Evolutionary conservation across 2,113 vertebrate species (phyloP), one percentile per base, ranked within the genome.

Genomic region (Montifringilla adamsi): DNA sequence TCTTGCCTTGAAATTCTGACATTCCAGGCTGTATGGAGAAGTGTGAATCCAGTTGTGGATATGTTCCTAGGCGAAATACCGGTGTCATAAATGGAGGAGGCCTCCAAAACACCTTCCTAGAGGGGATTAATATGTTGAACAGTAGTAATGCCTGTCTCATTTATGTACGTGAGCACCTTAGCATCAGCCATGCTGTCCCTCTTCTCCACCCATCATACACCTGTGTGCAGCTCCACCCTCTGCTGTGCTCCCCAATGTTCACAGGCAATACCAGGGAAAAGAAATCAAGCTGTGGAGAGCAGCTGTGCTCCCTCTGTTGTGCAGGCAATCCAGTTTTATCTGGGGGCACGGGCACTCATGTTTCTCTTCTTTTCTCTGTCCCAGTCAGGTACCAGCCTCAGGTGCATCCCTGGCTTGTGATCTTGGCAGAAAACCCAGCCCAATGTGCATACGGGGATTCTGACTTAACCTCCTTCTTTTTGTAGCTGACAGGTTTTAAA

Each of bases 381-480:
- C 39, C 52, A 58, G 5, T 22, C 22, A 18, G n/a, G 37, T 43
- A 46, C 46, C 58, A 82, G 62, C 18, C 11, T 20, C 59, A 73
- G 44, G 13, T 23, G 41, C 16, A 23, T 1, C 21, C 28, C 17
- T 86, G 49, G 30, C 24, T 66, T 76, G 12, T 47, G 58, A 35
- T 41, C 41, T 44, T 66, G 66, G 62, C 44, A 88, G 72, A 93
- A 76, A 27, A 80, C 74, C 50, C 79, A 79, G 44, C n/a, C 28
- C 50, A 43, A 33, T 0, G 0, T 84, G 39, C 13, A 22, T 10
- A 13, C 0, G 4, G 31, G 35, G 16, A 47, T 53, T 74, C 43
- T 69, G 67, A 69, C 67, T 62, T 69, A 63, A 35, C 31, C 47
- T 80, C 33, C 50, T 74, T 83, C 23, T 77, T 31, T 80, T 53